Evolutionary conservation across 2,888 invertebrate species (phyloP).

Genomic region (Anorthoa munda): DNA sequence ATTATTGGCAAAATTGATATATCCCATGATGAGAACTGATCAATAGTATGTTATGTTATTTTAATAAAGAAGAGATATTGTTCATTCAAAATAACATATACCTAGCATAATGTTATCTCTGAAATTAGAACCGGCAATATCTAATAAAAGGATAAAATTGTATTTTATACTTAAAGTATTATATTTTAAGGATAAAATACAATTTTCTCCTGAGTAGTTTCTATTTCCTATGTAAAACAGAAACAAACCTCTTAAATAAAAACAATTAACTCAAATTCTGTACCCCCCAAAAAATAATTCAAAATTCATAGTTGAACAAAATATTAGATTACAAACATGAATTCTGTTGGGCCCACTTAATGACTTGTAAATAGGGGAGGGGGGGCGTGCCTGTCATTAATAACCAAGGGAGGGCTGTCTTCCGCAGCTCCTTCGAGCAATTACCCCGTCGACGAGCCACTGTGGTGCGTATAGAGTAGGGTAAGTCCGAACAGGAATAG

Average conservation of each 20-base stretch:
- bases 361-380: constrained; percentile 82
- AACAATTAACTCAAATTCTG: neutral
- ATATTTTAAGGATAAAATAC: too few relatives aligned
- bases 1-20: too few relatives aligned
- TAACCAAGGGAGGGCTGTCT: constrained; percentile 80
- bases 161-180: too few relatives aligned
- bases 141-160: too few relatives aligned
- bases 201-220: too few relatives aligned
- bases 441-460: constrained; percentile 74
- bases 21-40: too few relatives aligned
- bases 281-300: constrained; percentile 43
- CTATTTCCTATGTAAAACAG: neutral
- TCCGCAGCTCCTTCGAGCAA: constrained; percentile 85
- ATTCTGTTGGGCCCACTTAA: constrained; percentile 77
- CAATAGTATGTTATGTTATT: too few relatives aligned
- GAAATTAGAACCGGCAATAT: too few relatives aligned
- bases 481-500: neutral
- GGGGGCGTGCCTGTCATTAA: constrained; percentile 76
- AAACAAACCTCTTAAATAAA: neutral
- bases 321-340: constrained; percentile 77
- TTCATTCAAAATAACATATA: too few relatives aligned
- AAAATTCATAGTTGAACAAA: constrained; percentile 69
- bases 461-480: constrained; percentile 50
- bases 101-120: too few relatives aligned
- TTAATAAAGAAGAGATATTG: too few relatives aligned